phyloP scores from a whole-genome alignment of 2,888 invertebrate genomes.

The Odontocolon sp. region DNA sequence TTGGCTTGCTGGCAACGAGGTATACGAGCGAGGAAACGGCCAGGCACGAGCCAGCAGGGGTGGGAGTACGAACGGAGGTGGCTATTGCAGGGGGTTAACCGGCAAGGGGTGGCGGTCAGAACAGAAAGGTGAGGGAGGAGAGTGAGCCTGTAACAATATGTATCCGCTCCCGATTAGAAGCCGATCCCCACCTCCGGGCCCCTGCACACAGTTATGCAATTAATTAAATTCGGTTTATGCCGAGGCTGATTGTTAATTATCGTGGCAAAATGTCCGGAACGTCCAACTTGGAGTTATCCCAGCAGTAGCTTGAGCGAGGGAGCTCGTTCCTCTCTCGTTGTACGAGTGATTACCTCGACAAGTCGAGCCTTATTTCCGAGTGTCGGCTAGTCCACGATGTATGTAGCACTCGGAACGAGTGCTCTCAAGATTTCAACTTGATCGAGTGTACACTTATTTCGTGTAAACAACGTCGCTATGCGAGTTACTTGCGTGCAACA shows the following conservation, averaged over 20 bases:
- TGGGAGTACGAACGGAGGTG: slow-evolving; percentile 58
- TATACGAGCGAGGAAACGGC: slow-evolving; percentile 45
- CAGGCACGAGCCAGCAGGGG: slow-evolving; percentile 40
- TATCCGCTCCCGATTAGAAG: slow-evolving; percentile 78
- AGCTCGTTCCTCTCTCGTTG: slow-evolving; percentile 12
- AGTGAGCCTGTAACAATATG: slow-evolving; percentile 77
- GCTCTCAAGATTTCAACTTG: too few relatives aligned
- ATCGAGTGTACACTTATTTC: too few relatives aligned
- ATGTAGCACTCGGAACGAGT: too few relatives aligned
- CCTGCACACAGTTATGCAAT: slow-evolving; percentile 74
- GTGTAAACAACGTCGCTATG: too few relatives aligned
- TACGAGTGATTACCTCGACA: slow-evolving; percentile 47
- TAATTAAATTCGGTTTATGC: slow-evolving; percentile 79
- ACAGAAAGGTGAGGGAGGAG: slow-evolving; percentile 33
- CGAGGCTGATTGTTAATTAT: slow-evolving; percentile 76
- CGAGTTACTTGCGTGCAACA: too few relatives aligned
- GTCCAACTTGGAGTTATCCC: slow-evolving; percentile 53
- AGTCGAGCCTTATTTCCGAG: too few relatives aligned
- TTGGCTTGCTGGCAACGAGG: slow-evolving; percentile 44
- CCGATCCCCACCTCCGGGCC: slow-evolving; percentile 46
- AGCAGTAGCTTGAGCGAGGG: slow-evolving; percentile 20
- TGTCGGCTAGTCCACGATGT: not conserved
- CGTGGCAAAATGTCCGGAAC: slow-evolving; percentile 56
- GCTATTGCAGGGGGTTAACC: slow-evolving; percentile 51
- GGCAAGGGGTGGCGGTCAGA: slow-evolving; percentile 5